Evolutionary conservation across 2,113 vertebrate species (phyloP), one percentile per base, ranked within the genome.

Genomic region (Mastomys coucha): DNA sequence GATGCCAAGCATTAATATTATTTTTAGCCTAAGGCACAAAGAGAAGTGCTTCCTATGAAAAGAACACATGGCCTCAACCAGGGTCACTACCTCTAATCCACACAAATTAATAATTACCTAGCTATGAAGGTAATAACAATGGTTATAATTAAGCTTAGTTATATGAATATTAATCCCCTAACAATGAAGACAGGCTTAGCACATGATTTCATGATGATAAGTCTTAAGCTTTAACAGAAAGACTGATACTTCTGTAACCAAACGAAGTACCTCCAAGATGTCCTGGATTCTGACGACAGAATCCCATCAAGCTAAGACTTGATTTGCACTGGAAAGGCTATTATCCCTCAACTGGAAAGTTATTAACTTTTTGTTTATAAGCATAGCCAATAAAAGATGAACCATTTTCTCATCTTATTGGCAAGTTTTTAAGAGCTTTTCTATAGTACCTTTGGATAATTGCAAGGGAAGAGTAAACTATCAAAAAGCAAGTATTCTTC

Each of bases 21-120:
- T 28, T 77, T 49, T 63, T 91, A 86, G 58, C 70, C 58, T 69
- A 88, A 94, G 73, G 69, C 24, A 92, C 22, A 93, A 75, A 39
- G 69, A 91, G 69, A 3, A 14, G n/a, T 80, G 39, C 49, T 95
- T 90, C 92, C 81, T 90, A 49, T 63, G 31, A 91, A 94, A 95
- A 49, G 67, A 95, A 94, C 96, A 45, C 45, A 95, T 63, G 33
- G 39, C n/a, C 80, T 92, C 42, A 67, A 58, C 7, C 36, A 75
- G 10, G 39, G 56, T 13, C 76, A 76, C 31, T 42, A 91, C 81
- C 77, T 70, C 70, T 96, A 42, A 91, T 39, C 73, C 0, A 77
- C 16, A 81, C 49, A 42, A 85, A 81, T 94, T 91, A 95, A 69
- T 91, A 94, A 93, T 86, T 45, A 91, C 24, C 10, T 94, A 76